phyloP scores from a whole-genome alignment of 2,797 vertebrate genomes.

The Chelidonichthys spinosus region DNA sequence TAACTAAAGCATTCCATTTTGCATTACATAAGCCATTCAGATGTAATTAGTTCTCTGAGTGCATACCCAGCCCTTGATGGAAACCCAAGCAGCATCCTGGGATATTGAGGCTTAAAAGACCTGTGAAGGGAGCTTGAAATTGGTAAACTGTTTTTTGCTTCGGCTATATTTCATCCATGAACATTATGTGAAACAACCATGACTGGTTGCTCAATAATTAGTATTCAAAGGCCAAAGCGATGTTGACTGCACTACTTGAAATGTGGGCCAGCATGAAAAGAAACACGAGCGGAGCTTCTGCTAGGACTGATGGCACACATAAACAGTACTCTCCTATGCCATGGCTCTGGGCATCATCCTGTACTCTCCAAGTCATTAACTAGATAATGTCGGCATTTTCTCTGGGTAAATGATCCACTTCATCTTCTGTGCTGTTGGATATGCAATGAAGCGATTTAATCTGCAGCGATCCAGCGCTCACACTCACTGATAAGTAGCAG shows the following conservation, averaged over 20 bases:
- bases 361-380: constrained; percentile 15
- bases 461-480: constrained; percentile 18
- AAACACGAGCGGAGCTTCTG: neutral
- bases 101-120: neutral
- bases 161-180: too few species aligned
- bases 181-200: neutral
- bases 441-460: constrained; percentile 24
- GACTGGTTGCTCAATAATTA: neutral
- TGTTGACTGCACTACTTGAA: neutral
- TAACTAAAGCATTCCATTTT: neutral
- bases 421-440: constrained; percentile 25
- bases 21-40: neutral
- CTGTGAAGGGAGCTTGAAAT: too few species aligned
- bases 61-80: neutral
- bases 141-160: neutral
- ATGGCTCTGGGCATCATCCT: neutral
- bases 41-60: neutral
- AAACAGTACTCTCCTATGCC: neutral
- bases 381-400: constrained; percentile 24
- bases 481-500: constrained; percentile 36
- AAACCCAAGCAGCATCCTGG: neutral
- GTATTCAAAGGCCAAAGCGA: neutral
- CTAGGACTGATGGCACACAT: neutral
- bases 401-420: constrained; percentile 28
- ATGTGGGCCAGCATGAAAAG: neutral